A percentile compares a stretch with the other conserved stretches of the same genome.
Evolutionary conservation across 2,797 vertebrate genomes (phyloP).

Genomic region (Erethizon dorsatum): DNA sequence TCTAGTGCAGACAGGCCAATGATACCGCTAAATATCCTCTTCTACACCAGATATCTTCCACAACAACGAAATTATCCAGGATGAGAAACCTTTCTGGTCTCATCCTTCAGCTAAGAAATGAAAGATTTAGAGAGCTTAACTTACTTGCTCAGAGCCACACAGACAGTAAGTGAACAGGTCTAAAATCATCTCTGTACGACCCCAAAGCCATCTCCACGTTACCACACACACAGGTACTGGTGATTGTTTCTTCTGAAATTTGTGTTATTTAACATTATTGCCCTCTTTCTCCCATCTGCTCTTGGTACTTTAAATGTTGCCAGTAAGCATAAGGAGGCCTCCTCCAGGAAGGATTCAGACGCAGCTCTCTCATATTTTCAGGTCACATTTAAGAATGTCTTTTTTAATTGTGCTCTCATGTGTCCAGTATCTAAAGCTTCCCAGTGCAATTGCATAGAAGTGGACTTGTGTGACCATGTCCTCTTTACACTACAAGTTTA

Average conservation of each 20-base stretch:
- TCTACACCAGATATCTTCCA: neutral
- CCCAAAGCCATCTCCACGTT: neutral
- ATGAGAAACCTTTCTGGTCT: neutral
- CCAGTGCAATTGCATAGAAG: neutral
- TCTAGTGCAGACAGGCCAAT: neutral
- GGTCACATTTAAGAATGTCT: slow-evolving; percentile 51
- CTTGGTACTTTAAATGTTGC: slow-evolving; percentile 19
- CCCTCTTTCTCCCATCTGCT: neutral
- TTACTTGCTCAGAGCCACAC: slow-evolving; percentile 3
- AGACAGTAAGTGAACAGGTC: neutral
- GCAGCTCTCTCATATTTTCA: slow-evolving; percentile 47
- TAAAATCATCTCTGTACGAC: slow-evolving; percentile 31
- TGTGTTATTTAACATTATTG: slow-evolving; percentile 15
- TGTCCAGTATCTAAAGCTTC: neutral
- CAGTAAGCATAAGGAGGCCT: slow-evolving; percentile 46
- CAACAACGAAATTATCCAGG: neutral
- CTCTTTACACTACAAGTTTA: neutral
- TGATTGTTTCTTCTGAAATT: slow-evolving; percentile 26
- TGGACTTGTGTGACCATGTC: neutral
- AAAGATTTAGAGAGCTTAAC: neutral
- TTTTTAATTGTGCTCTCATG: neutral
- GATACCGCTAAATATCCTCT: neutral
- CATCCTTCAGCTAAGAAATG: slow-evolving; percentile 44
- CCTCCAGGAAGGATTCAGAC: slow-evolving; percentile 23
- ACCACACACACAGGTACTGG: neutral